A percentile compares a stretch with the other conserved stretches of the same genome.
Conservation (phyloP, 2,888 invertebrate species). For the Dryobotodes eremita region DNA sequence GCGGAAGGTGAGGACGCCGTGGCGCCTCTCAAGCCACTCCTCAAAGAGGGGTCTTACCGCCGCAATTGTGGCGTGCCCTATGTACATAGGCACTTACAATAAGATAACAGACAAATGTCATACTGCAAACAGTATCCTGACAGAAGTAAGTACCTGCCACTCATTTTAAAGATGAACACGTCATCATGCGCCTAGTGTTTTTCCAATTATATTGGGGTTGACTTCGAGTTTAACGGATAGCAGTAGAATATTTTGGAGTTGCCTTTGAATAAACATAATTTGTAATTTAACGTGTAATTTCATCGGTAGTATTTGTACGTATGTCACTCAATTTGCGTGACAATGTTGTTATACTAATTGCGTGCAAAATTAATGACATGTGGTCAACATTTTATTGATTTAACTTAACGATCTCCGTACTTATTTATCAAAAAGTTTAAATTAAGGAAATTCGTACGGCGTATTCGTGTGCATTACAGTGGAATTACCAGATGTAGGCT, state of each 20-base stretch:
- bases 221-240: neutral
- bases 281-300: neutral
- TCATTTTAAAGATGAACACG: neutral
- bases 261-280: neutral
- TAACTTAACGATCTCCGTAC: neutral
- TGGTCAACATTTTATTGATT: neutral
- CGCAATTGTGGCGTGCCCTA: no score
- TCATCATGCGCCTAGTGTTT: neutral
- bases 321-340: neutral
- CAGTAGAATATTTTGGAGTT: neutral
- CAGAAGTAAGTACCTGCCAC: neutral
- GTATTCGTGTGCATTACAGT: neutral
- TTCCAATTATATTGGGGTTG: neutral
- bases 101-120: neutral
- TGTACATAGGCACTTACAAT: neutral
- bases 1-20: no score
- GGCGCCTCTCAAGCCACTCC: no score
- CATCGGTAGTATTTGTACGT: neutral
- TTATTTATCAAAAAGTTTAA: neutral
- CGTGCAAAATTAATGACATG: slow-evolving; percentile 4
- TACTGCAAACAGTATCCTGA: neutral
- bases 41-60: no score
- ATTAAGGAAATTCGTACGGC: no score
- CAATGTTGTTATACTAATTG: neutral
- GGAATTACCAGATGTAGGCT: neutral